These are phyloP conservation scores for Gallinago stenura DNA, from an alignment of 2,797 vertebrate species.

Conservation along the genomic window DNA sequence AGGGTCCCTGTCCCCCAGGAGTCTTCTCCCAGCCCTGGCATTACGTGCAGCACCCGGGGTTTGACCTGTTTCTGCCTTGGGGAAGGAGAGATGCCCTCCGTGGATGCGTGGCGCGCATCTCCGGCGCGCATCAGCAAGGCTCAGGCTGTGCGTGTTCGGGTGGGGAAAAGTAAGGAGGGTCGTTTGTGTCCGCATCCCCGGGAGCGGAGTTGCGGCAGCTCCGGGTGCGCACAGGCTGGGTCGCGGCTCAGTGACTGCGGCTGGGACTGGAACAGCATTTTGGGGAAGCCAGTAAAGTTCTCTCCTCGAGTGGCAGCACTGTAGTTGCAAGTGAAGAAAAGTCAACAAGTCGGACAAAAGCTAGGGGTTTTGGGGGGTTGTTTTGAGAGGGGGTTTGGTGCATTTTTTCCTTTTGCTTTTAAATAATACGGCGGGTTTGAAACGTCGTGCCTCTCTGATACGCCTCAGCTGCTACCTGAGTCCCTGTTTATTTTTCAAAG, in stretches of 20 bases:
- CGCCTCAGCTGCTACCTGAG: constrained; percentile 63
- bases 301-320: background rate
- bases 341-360: background rate
- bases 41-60: rapidly evolving
- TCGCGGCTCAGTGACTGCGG: background rate
- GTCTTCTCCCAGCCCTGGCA: background rate
- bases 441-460: constrained; percentile 18
- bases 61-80: background rate
- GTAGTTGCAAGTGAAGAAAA: background rate
- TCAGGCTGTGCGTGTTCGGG: background rate
- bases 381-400: background rate
- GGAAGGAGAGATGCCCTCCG: background rate
- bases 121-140: rapidly evolving
- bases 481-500: constrained; percentile 72
- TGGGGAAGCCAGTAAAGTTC: background rate
- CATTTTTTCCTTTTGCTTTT: background rate
- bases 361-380: background rate
- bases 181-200: rapidly evolving
- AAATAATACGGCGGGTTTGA: background rate
- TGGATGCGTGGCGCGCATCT: background rate
- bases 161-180: background rate
- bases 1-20: background rate
- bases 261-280: background rate
- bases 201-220: background rate
- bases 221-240: background rate